Percentiles rank a stretch among this genome's conserved stretches.
phyloP scores from a whole-genome alignment of 2,888 invertebrate genomes.

The Rutpela maculata region DNA sequence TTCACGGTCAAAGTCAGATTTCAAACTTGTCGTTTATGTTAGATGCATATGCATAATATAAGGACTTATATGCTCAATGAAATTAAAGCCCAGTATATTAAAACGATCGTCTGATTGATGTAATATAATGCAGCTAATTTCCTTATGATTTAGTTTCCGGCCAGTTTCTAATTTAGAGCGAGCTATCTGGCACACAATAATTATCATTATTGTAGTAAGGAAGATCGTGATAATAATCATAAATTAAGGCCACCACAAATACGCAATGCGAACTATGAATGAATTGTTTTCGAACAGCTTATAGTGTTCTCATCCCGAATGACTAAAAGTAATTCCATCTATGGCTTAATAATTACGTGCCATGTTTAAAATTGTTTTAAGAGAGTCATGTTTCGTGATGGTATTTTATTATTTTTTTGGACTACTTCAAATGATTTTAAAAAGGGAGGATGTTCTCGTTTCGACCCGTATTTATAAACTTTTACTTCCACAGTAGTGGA shows the following conservation, averaged over 20 bases:
- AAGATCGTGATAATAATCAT: not conserved
- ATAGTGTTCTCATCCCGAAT: not conserved
- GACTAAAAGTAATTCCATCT: not conserved
- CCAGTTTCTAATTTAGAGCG: not conserved
- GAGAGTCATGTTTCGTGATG: too few relatives aligned
- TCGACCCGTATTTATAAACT: too few relatives aligned
- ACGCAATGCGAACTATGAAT: not conserved
- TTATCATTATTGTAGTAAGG: not conserved
- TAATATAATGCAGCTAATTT: not conserved
- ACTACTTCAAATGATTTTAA: too few relatives aligned
- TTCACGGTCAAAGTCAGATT: not conserved
- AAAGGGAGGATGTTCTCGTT: too few relatives aligned
- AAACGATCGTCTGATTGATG: not conserved
- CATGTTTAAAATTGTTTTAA: not conserved
- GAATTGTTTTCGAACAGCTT: not conserved
- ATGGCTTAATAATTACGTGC: not conserved
- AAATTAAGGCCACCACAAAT: not conserved
- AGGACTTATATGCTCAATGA: not conserved
- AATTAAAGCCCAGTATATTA: not conserved
- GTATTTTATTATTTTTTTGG: too few relatives aligned
- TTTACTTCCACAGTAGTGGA: too few relatives aligned
- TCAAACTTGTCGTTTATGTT: not conserved
- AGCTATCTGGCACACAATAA: not conserved
- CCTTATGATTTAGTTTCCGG: not conserved
- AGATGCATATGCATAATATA: not conserved